These are phyloP conservation scores for Rhodophaea formosa DNA, from an alignment of 2,888 invertebrate species.

Conservation along the genomic window DNA sequence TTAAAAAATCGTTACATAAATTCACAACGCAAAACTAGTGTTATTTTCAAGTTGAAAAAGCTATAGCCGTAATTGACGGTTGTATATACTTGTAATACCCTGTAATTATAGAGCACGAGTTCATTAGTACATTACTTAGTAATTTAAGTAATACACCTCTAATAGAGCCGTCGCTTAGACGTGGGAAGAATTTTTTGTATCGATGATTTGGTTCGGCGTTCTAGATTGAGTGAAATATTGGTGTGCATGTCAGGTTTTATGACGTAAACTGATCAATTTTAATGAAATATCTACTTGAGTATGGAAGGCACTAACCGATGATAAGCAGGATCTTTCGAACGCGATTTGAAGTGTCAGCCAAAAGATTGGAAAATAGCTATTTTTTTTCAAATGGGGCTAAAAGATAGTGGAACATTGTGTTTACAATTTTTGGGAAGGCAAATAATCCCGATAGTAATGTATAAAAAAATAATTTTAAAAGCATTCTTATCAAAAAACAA, in stretches of 20 bases:
- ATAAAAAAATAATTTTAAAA: too few relatives aligned
- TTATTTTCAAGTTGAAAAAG: constrained; percentile 2
- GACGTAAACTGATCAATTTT: neutral
- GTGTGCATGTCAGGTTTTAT: neutral
- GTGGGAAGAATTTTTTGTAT: constrained; percentile 38
- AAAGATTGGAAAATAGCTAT: too few relatives aligned
- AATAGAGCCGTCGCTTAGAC: constrained; percentile 47
- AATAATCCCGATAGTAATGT: too few relatives aligned
- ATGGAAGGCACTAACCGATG: neutral
- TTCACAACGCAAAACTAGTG: neutral
- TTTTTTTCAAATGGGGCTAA: too few relatives aligned
- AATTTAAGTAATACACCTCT: constrained; percentile 46
- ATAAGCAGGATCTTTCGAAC: too few relatives aligned
- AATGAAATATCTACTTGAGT: neutral
- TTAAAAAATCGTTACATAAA: constrained; percentile 3
- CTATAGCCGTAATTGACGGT: constrained; percentile 34
- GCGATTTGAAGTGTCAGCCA: too few relatives aligned
- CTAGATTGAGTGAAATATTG: constrained; percentile 1
- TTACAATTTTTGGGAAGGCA: too few relatives aligned
- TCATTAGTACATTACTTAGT: constrained; percentile 48
- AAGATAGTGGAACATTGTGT: too few relatives aligned
- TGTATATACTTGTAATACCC: constrained; percentile 37
- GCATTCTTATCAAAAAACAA: too few relatives aligned
- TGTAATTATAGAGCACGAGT: constrained; percentile 42
- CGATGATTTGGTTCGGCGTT: constrained; percentile 20